Evolutionary conservation across 2,113 vertebrate genomes (phyloP).

Genomic region (Campylomormyrus tamandua): DNA sequence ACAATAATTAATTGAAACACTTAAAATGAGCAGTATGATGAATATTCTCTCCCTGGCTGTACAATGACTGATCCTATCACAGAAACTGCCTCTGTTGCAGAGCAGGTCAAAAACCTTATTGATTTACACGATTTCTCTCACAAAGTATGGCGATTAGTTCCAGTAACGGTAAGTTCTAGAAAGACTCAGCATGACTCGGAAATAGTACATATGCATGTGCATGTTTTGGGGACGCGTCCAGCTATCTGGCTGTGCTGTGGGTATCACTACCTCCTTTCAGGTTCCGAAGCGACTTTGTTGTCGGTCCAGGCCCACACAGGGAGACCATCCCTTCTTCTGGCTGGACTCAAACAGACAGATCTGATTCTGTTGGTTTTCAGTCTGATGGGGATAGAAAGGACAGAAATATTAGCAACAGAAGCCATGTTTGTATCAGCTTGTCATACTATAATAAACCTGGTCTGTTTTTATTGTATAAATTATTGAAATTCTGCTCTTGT

Average conservation of each 20-base stretch:
- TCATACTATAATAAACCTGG: neutral
- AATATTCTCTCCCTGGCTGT: neutral
- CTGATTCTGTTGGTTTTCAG: neutral
- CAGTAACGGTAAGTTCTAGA: neutral
- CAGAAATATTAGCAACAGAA: neutral
- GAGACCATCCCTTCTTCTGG: neutral
- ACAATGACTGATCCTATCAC: neutral
- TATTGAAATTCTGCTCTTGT: neutral
- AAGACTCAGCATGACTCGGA: neutral
- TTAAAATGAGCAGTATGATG: neutral
- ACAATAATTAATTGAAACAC: neutral
- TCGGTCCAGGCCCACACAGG: neutral
- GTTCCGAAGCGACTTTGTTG: neutral
- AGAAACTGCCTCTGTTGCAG: neutral
- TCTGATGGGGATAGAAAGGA: neutral
- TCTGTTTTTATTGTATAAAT: neutral
- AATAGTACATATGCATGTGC: neutral
- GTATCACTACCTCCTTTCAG: neutral
- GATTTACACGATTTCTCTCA: neutral
- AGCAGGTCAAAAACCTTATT: neutral
- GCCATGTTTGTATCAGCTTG: neutral
- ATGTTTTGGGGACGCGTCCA: neutral
- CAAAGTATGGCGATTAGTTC: neutral
- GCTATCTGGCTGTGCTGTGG: neutral
- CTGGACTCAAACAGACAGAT: neutral